Evolutionary conservation across 2,113 vertebrate species (phyloP), one percentile per base, ranked within the genome.

Genomic region (Mus spicilegus): DNA sequence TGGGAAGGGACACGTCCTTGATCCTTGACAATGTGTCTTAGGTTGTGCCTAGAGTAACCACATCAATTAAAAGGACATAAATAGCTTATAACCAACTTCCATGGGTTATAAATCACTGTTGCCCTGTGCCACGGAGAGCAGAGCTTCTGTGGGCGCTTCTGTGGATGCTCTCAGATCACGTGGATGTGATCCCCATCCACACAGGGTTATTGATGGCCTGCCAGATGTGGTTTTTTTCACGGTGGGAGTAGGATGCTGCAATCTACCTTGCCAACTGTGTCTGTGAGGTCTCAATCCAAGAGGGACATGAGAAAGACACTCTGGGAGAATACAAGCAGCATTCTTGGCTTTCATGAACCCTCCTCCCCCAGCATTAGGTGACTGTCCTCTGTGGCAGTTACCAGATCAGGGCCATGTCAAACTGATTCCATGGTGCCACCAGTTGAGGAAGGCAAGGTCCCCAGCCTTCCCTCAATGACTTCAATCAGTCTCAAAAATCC

Each of bases 51-150:
- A 22, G 7, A 89, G 54, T 39, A 42, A 39, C 82, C 26, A 7
- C 36, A n/a, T 58, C 75, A 49, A 87, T 84, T 54, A 70, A 80
- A 90, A 46, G 9, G 85, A 54, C 58, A 22, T 72, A 46, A 70
- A 39, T 86, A 77, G 82, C 46, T 65, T 78, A n/a, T 63, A 72
- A 86, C 30, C n/a, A 61, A 24, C 72, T 46, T 89, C 87, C 30
- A n/a, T 54, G 82, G 80, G 26, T 91, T 58, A 91, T 86, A 78
- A 90, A 87, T 73, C 70, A 65, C 80, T 86, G 65, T 85, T 89
- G 80, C 39, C 89, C 86, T 56, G 51, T 28, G 10, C 84, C 33
- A 65, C 33, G 36, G 17, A 16, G 17, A 24, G 42, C 85, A 70
- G 19, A 89, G n/a, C 22, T 76, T 72, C 39, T 0, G 10, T 28